A percentile compares a stretch with the other conserved stretches of the same genome.
These are phyloP conservation scores for Cyprinella venusta DNA, from an alignment of 2,797 vertebrate species.

Conservation along the genomic window DNA sequence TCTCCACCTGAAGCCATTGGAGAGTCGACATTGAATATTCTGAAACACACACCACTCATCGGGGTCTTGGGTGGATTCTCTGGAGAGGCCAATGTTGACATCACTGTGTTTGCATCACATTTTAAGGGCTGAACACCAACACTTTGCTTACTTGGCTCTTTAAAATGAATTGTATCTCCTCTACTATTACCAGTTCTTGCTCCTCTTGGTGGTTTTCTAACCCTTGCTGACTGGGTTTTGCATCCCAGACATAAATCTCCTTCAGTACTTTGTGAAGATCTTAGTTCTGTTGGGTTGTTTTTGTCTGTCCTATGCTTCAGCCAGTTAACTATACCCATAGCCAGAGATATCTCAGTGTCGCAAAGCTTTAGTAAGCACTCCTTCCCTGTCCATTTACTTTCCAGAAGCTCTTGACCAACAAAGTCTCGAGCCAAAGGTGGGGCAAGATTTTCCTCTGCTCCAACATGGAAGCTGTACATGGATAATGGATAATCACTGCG, in stretches of 20 bases:
- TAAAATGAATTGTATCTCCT: slow-evolving; percentile 4
- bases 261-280: background rate
- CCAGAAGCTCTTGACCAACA: slow-evolving; percentile 78
- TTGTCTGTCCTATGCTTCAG: slow-evolving; percentile 63
- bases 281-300: slow-evolving; percentile 25
- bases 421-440: slow-evolving; percentile 76
- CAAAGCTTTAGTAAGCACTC: slow-evolving; percentile 87
- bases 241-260: background rate
- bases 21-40: slow-evolving; percentile 60
- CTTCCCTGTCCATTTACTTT: slow-evolving; percentile 85
- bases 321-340: slow-evolving; percentile 88
- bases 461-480: slow-evolving; percentile 85
- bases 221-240: slow-evolving; percentile 30
- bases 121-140: slow-evolving; percentile 15
- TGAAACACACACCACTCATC: slow-evolving; percentile 60
- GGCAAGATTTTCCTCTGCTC: slow-evolving; percentile 84
- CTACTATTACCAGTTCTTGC: slow-evolving; percentile 1
- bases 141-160: slow-evolving; percentile 17
- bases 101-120: background rate
- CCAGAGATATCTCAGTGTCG: slow-evolving; percentile 83
- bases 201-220: slow-evolving; percentile 40
- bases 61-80: slow-evolving; percentile 54
- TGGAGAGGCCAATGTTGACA: slow-evolving; percentile 46
- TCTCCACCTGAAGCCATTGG: slow-evolving; percentile 52
- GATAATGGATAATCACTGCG: slow-evolving; percentile 79